Evolutionary conservation across 2,888 invertebrate species (phyloP).

Genomic region (Polydrusus pterygomalis): DNA sequence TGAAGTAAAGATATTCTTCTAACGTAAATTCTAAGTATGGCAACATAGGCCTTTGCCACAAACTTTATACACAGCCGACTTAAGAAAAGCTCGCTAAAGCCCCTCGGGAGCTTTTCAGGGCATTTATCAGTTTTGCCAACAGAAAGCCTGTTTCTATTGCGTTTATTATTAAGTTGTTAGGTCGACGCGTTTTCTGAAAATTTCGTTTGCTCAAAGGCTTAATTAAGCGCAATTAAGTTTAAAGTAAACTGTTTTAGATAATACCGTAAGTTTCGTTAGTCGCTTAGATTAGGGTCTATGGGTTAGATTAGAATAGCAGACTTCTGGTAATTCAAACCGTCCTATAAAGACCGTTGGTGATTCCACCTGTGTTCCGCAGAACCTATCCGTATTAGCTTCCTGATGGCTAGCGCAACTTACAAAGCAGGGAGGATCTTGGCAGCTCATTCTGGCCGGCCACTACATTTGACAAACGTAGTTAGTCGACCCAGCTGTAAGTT

Average conservation of each 20-base stretch:
- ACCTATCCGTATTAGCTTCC: no score
- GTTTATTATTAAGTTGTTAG: slow-evolving; percentile 31
- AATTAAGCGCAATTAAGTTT: slow-evolving; percentile 22
- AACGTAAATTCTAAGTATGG: slow-evolving; percentile 11
- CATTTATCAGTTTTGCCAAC: slow-evolving; percentile 31
- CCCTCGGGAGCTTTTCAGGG: slow-evolving; percentile 1
- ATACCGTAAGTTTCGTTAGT: slow-evolving; percentile 5
- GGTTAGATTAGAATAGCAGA: no score
- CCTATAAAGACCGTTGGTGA: no score
- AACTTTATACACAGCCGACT: slow-evolving; percentile 25
- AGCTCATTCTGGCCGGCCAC: no score
- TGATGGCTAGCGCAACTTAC: no score
- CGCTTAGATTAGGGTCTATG: no score
- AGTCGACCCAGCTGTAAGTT: no score
- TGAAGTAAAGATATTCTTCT: slow-evolving; percentile 2
- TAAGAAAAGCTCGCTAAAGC: slow-evolving; percentile 24
- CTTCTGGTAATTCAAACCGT: no score
- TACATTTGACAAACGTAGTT: no score
- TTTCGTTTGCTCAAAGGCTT: slow-evolving; percentile 20
- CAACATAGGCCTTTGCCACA: slow-evolving; percentile 6
- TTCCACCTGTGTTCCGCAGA: no score
- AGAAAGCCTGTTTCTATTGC: slow-evolving; percentile 32
- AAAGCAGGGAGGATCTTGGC: no score
- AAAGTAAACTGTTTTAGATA: slow-evolving; percentile 28
- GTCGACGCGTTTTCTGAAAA: slow-evolving; percentile 27